phyloP scores from a whole-genome alignment of 2,797 vertebrate genomes.

The Urocyon cinereoargenteus region DNA sequence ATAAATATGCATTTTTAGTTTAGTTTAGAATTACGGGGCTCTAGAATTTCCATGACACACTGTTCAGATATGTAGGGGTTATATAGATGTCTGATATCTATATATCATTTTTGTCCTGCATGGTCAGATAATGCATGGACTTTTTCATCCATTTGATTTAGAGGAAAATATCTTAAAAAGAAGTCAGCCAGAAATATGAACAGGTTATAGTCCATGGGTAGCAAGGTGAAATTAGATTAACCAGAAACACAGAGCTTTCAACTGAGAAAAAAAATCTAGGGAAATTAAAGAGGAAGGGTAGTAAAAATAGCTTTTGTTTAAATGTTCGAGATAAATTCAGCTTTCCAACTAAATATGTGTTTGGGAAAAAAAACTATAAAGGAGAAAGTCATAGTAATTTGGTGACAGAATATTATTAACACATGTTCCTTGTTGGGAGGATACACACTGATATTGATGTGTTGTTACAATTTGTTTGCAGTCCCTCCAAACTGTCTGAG shows the following conservation, averaged over 20 bases:
- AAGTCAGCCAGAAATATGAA: neutral
- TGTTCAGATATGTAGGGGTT: neutral
- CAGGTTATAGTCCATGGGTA: neutral
- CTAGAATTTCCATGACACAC: neutral
- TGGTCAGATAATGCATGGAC: neutral
- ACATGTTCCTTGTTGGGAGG: neutral
- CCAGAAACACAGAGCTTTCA: neutral
- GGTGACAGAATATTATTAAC: neutral
- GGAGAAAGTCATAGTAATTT: neutral
- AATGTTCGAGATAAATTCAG: neutral
- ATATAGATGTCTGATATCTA: neutral
- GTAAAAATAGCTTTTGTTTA: neutral
- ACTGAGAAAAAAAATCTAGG: neutral
- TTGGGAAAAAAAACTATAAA: neutral
- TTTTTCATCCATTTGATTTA: constrained; percentile 12
- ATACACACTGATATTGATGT: neutral
- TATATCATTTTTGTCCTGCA: neutral
- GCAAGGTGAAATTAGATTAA: neutral
- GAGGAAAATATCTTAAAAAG: neutral
- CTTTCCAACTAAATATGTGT: neutral
- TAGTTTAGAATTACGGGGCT: neutral
- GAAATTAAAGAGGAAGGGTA: neutral
- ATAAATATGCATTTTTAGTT: neutral
- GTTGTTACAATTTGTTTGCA: neutral
- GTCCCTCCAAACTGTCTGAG: neutral